Conservation (phyloP, 2,797 vertebrate genomes). For the Hipposideros larvatus region DNA sequence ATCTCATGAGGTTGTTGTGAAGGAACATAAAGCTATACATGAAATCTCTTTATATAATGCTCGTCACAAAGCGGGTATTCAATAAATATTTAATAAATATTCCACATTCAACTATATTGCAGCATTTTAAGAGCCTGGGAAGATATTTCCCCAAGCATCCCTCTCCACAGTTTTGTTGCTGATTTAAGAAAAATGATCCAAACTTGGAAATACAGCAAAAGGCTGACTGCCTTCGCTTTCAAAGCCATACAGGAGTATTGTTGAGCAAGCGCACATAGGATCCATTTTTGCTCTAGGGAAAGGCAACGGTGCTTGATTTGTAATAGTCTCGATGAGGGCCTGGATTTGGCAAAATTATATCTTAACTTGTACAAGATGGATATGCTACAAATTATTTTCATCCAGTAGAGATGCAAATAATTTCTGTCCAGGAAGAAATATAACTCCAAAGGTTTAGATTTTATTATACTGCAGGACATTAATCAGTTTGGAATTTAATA, state of each 20-base stretch:
- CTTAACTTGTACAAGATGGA: conserved; percentile 15
- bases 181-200: conserved; percentile 40
- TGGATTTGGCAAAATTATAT: background rate
- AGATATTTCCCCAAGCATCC: background rate
- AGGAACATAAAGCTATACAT: conserved; percentile 10
- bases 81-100: conserved; percentile 48
- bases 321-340: background rate
- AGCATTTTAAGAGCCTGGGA: conserved; percentile 35
- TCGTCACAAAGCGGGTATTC: background rate
- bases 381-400: conserved; percentile 43
- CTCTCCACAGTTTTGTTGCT: background rate
- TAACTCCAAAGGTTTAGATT: conserved; percentile 42
- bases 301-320: background rate
- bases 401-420: conserved; percentile 33
- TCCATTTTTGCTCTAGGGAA: background rate
- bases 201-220: conserved; percentile 28
- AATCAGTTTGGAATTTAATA: conserved; percentile 56
- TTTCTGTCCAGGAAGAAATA: conserved; percentile 42
- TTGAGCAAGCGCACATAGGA: background rate
- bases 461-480: background rate
- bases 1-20: background rate
- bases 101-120: background rate
- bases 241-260: background rate
- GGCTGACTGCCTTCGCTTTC: background rate
- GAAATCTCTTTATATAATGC: background rate